Base-by-base conservation (phyloP, 2,113 vertebrate genomes). In the Eudyptes chrysolophus region DNA sequence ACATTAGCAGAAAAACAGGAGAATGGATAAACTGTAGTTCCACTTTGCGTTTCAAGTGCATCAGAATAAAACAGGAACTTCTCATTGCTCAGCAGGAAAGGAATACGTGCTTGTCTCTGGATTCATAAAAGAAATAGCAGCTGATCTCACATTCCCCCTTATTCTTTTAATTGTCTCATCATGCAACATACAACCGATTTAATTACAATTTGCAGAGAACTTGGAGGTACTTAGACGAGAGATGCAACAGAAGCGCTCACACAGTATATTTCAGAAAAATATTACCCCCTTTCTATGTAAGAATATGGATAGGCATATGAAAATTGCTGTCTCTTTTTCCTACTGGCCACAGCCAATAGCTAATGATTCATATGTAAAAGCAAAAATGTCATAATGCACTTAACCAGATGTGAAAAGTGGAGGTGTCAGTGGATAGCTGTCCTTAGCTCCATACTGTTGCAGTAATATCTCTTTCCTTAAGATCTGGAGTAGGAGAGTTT, bases 391-490 rank as follows among this genome's bases (percentile, higher is more conserved):
- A 87, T 40, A 76, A 92, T 76, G 57, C 75, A 87, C 82, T 96
- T 85, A 93, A 75, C 32, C 94, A 96, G 84, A 94, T 92, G 92
- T 92, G 90, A 84, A 82, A 89, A 87, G 42, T 8, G 48, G 75
- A 95, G 66, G 94, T 89, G 84, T 87, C 2, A 2, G 78, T 79
- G 70, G 85, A 93, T 29, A 71, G 81, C 92, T 96, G 92, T 75
- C 77, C 84, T 82, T 93, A 92, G 81, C 87, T 93, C 74, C 61
- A 76, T 62, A 61, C 82, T 82, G 40, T 15, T 66, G 81, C 69
- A 89, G 38, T 48, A 46, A 89, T 44, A 89, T 40, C 36, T 69
- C 80, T 74, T 90, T 71, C 75, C 61, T 92, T 54, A 34, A 87
- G 65, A 71, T 36, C 57, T 64, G 57, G 44, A 71, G 32, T 68